Evolutionary conservation across 1,140 invertebrate genomes (phyloP).

Genomic region (Babylonia areolata): DNA sequence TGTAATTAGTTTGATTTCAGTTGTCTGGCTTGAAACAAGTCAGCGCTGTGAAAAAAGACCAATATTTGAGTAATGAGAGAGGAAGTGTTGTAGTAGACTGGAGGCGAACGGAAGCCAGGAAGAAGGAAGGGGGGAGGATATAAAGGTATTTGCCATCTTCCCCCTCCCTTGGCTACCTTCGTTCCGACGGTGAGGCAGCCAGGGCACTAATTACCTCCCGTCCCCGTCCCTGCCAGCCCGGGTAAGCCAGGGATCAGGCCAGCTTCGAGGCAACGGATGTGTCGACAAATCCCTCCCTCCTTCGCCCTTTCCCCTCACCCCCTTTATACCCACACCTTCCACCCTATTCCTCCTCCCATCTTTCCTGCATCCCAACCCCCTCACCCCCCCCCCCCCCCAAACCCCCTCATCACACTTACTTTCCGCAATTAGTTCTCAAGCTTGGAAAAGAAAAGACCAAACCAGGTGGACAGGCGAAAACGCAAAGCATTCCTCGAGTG

Average conservation of each 20-base stretch:
- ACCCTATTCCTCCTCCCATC: not conserved
- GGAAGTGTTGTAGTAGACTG: not conserved
- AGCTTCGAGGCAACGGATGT: conserved; percentile 18
- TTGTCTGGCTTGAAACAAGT: conserved; percentile 34
- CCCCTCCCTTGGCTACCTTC: not conserved
- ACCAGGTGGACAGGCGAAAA: not conserved
- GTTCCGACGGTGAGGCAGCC: not conserved
- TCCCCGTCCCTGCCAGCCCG: conserved; percentile 5
- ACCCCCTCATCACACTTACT: not conserved
- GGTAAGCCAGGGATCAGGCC: conserved; percentile 31
- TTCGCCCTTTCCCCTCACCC: not conserved
- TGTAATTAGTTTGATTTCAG: conserved; percentile 38
- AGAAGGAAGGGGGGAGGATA: not conserved
- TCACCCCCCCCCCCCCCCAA: not conserved
- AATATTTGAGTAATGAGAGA: conserved; percentile 7
- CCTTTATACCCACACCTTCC: not conserved
- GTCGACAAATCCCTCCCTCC: conserved; percentile 30
- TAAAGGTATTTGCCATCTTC: conserved; percentile 16
- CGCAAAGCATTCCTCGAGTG: not conserved
- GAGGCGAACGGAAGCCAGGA: not conserved
- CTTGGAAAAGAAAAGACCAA: not conserved
- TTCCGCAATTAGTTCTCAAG: not conserved
- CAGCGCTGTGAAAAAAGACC: conserved; percentile 19
- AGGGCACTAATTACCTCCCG: conserved; percentile 34
- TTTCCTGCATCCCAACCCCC: not conserved